Evolutionary conservation across 2,113 vertebrate genomes (phyloP).

Genomic region (Salminus brasiliensis): DNA sequence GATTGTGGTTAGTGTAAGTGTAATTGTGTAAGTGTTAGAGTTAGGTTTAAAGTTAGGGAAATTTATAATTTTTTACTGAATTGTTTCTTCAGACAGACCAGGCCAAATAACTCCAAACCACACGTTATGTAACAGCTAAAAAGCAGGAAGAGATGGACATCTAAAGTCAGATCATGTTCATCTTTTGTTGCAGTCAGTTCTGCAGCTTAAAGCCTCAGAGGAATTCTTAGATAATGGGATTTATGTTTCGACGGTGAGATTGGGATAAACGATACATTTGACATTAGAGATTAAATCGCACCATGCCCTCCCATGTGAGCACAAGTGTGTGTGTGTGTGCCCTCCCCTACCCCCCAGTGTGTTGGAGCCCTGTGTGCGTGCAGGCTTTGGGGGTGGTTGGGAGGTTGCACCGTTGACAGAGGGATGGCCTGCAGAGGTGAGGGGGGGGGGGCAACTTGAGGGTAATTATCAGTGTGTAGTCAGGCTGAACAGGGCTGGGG

Average conservation of each 20-base stretch:
- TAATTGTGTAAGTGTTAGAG: too few species aligned
- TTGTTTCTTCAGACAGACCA: too few species aligned
- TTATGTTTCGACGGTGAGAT: not conserved
- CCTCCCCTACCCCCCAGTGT: not conserved
- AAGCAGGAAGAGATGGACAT: not conserved
- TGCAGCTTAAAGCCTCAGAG: not conserved
- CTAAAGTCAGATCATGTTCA: not conserved
- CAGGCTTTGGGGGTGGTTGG: slow-evolving; percentile 5
- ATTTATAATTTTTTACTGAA: too few species aligned
- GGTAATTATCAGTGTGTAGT: slow-evolving; percentile 43
- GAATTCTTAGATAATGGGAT: not conserved
- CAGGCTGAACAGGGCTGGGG: slow-evolving; percentile 11
- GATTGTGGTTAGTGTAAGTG: too few species aligned
- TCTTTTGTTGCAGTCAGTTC: not conserved
- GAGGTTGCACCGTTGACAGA: slow-evolving; percentile 42
- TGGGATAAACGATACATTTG: not conserved
- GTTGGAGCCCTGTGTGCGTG: not conserved
- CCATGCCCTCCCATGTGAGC: not conserved
- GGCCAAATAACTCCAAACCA: not conserved
- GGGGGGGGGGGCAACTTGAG: slow-evolving; percentile 21
- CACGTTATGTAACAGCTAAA: not conserved
- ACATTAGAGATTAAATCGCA: not conserved
- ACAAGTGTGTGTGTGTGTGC: too few species aligned
- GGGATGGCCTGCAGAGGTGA: slow-evolving; percentile 3
- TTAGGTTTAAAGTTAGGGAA: too few species aligned